Base-by-base conservation (phyloP, 2,888 invertebrate species). In the Geotrupes spiniger region DNA sequence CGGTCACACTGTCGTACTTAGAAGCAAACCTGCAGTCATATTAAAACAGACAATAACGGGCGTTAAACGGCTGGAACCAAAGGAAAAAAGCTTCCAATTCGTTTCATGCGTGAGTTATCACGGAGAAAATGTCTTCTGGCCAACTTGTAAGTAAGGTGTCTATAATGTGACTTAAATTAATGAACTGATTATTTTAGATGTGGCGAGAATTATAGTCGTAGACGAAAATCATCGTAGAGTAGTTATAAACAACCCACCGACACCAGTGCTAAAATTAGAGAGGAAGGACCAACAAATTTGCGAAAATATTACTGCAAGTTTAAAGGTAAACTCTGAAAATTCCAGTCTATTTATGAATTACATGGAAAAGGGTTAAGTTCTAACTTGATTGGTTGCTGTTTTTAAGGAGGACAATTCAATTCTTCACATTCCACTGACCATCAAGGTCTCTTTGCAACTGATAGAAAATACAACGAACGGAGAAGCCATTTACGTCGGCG, bases 1-100 rank as follows among this genome's bases (percentile, higher is more conserved):
- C 1, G 75, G 73, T 10, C 75, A 78, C 46, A 80, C 74, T 0
- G 79, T 82, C 2, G 43, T 85, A 2, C 74, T 82, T 14, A 65
- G 74, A 49, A 63, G 70, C n/a, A 64, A 61, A 44, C 75, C 76
- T 0, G 62, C 74, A 1, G 62, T 74, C 12, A 47, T 27, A 4
- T 37, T 58, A 29, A 26, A 48, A 11, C 54, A 54, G 16, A 48
- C 46, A 1, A 10, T 55, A 15, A 41, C 50, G 2, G 26, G 38
- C 9, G 41, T 43, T 4, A 36, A 36, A 10, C 44, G 44, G 12
- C 29, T 55, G 4, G 46, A 47, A 12, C 25, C 37, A 26, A 44
- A 51, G 26, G 33, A 28, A 1, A 42, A 40, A 27, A 6, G 11
- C 1, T 56, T 56, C 39, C 1, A 21, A 33, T 28, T 56, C n/a